Evolutionary conservation across 1,140 invertebrate species (phyloP).

Genomic region (Gonatopus flavifemur): DNA sequence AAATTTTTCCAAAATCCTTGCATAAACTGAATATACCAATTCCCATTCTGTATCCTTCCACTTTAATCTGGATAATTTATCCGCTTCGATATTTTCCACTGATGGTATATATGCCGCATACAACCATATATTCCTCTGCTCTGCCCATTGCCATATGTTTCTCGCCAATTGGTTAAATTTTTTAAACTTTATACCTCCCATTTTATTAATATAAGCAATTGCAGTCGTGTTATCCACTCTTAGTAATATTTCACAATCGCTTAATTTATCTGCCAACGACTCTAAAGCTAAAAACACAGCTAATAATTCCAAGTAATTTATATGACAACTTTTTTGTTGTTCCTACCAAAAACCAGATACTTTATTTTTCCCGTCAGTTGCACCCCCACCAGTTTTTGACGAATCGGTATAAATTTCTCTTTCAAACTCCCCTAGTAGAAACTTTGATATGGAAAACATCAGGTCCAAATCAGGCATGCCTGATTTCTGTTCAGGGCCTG

Average conservation of each 20-base stretch:
- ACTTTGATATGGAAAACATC: no score
- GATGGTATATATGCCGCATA: conserved; percentile 45
- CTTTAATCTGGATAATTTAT: conserved; percentile 22
- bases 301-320: conserved; percentile 41
- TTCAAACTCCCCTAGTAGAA: conserved; percentile 2
- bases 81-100: conserved; percentile 32
- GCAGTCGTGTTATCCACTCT: conserved; percentile 47
- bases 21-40: no score
- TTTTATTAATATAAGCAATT: conserved; percentile 41
- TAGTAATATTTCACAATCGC: no score
- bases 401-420: conserved; percentile 5
- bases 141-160: no score
- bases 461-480: no score
- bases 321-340: conserved; percentile 20
- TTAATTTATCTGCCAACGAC: conserved; percentile 28
- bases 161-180: no score
- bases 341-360: conserved; percentile 9
- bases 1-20: no score
- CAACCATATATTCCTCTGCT: conserved; percentile 34
- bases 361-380: not conserved
- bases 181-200: conserved; percentile 36
- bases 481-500: no score
- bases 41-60: conserved; percentile 33
- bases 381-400: conserved; percentile 3
- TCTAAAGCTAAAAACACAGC: conserved; percentile 35